phyloP scores from a whole-genome alignment of 2,797 vertebrate genomes.

The Lutjanus argentimaculatus region DNA sequence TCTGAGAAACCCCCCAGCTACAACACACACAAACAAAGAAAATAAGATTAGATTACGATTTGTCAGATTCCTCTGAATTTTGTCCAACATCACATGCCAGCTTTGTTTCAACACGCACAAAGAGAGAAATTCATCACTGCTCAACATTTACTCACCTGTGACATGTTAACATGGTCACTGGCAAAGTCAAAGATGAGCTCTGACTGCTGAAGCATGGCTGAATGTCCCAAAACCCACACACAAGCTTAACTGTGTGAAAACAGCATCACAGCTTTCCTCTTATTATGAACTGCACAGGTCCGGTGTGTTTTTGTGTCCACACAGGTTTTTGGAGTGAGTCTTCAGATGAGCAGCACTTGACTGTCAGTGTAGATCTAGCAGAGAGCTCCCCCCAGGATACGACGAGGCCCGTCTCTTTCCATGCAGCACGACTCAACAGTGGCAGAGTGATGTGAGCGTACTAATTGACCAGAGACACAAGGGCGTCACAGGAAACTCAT shows the following conservation, averaged over 20 bases:
- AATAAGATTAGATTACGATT: not conserved
- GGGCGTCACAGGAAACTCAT: conserved; percentile 81
- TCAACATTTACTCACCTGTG: conserved; percentile 87
- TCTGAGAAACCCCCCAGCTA: conserved; percentile 90
- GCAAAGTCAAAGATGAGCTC: conserved; percentile 96
- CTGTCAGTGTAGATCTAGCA: conserved; percentile 18
- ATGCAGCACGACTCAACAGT: conserved; percentile 32
- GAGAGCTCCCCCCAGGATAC: conserved; percentile 6
- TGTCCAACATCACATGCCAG: not conserved
- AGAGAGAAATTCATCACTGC: not conserved
- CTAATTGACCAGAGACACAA: conserved; percentile 73
- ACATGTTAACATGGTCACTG: conserved; percentile 92
- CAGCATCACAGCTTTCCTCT: conserved; percentile 54
- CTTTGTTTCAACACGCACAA: not conserved
- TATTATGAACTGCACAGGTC: not conserved
- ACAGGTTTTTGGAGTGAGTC: conserved; percentile 13
- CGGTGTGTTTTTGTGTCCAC: conserved; percentile 22
- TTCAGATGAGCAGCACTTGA: conserved; percentile 21
- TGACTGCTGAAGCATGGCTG: conserved; percentile 93
- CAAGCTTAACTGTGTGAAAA: conserved; percentile 49
- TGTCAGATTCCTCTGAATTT: not conserved
- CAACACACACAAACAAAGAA: conserved; percentile 43
- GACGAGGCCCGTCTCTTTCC: conserved; percentile 27
- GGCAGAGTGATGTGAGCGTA: conserved; percentile 57
- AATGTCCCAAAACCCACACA: conserved; percentile 83